These are phyloP conservation scores for Epirrhoe alternata DNA, from an alignment of 2,888 invertebrate genomes.

Conservation along the genomic window DNA sequence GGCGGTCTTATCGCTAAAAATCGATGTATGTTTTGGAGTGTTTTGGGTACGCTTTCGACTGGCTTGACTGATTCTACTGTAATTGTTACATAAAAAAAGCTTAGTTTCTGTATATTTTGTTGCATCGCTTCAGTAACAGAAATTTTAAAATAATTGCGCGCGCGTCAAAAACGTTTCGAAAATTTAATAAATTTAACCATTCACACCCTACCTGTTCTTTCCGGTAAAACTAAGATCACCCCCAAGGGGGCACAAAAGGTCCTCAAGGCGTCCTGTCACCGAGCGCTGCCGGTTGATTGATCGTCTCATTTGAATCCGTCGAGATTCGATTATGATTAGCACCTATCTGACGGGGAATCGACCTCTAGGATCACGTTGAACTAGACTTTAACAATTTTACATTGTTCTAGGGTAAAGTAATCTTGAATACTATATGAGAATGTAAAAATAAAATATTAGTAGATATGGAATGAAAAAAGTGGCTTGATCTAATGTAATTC, in stretches of 20 bases:
- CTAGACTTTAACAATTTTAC: constrained; percentile 18
- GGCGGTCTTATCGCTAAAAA: too few species aligned
- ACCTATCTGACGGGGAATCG: constrained; percentile 54
- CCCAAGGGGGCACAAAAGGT: constrained; percentile 32
- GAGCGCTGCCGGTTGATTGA: constrained; percentile 73
- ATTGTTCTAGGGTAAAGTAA: neutral
- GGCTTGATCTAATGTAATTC: too few species aligned
- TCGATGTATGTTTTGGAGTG: too few species aligned
- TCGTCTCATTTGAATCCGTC: constrained; percentile 72
- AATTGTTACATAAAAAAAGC: too few species aligned
- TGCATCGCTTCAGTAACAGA: too few species aligned
- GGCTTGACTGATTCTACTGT: too few species aligned
- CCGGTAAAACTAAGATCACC: constrained; percentile 7
- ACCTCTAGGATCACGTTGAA: constrained; percentile 44
- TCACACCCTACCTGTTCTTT: constrained; percentile 8
- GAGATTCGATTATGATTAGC: constrained; percentile 79
- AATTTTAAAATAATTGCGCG: neutral
- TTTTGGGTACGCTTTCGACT: too few species aligned
- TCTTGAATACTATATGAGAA: neutral
- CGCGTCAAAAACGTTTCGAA: neutral
- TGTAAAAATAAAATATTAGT: neutral
- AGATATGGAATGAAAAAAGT: too few species aligned
- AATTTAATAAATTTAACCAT: neutral
- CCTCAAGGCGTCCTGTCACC: constrained; percentile 59
- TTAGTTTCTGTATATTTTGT: too few species aligned